Percentiles rank a stretch among this genome's conserved stretches.
phyloP scores from a whole-genome alignment of 2,113 vertebrate species.

The Apteryx mantelli region DNA sequence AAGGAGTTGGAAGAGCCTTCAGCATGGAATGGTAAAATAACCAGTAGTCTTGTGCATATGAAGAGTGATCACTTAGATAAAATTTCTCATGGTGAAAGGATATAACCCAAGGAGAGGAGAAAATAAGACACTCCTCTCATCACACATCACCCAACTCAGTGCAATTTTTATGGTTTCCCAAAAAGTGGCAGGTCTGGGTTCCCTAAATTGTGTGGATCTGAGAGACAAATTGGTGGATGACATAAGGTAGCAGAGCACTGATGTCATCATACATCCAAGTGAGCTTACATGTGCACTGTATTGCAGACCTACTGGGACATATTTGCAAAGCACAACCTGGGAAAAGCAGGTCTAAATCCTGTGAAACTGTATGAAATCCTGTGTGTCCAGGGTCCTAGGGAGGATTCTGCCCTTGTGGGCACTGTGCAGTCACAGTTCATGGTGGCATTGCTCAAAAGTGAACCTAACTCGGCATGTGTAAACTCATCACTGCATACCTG shows the following conservation, averaged over 20 bases:
- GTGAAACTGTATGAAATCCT: neutral
- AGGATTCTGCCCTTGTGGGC: neutral
- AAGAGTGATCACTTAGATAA: neutral
- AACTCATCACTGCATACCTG: rapidly evolving
- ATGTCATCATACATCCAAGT: neutral
- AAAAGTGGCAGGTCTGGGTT: neutral
- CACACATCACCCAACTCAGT: neutral
- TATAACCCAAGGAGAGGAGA: neutral
- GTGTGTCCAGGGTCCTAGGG: neutral
- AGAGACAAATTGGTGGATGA: neutral
- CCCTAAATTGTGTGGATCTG: neutral
- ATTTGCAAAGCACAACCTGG: neutral
- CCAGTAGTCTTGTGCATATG: neutral
- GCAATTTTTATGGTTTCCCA: neutral
- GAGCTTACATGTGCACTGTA: rapidly evolving
- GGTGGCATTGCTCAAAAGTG: neutral
- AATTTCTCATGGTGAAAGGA: neutral
- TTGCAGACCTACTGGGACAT: neutral
- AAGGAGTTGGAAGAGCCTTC: neutral
- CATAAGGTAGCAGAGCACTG: neutral
- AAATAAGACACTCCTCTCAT: neutral
- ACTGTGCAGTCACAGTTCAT: neutral
- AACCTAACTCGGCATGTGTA: neutral
- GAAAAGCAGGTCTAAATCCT: neutral
- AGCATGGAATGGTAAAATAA: neutral